These are phyloP conservation scores for Hemibagrus wyckioides DNA, from an alignment of 2,113 vertebrate genomes.

Conservation along the genomic window DNA sequence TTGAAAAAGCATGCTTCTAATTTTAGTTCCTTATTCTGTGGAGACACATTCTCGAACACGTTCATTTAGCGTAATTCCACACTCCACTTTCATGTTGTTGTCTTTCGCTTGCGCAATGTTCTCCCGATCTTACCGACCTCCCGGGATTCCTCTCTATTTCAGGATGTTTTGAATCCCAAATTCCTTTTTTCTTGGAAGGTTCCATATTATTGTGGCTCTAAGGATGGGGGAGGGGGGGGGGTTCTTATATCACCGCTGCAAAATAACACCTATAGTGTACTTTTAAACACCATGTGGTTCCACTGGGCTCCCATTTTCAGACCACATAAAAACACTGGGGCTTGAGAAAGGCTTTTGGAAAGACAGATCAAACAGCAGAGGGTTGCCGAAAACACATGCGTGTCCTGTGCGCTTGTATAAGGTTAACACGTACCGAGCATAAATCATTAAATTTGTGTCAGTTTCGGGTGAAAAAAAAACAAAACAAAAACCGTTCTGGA, in stretches of 20 bases:
- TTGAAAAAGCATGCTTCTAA: neutral
- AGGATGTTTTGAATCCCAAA: slow-evolving; percentile 52
- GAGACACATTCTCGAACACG: neutral
- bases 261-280: slow-evolving; percentile 23
- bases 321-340: neutral
- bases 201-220: slow-evolving; percentile 52
- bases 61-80: neutral
- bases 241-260: slow-evolving; percentile 6
- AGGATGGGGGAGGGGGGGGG: slow-evolving; percentile 32
- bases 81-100: neutral
- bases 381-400: neutral
- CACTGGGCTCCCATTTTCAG: neutral
- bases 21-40: neutral
- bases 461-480: neutral
- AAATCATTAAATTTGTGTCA: neutral
- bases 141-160: slow-evolving; percentile 38
- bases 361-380: neutral
- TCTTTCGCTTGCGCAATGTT: slow-evolving; percentile 50
- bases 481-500: no score
- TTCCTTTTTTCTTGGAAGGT: slow-evolving; percentile 48
- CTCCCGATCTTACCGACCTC: neutral
- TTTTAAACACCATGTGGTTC: slow-evolving; percentile 3
- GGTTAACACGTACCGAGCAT: neutral
- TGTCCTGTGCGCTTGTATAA: neutral
- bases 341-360: neutral